phyloP scores from a whole-genome alignment of 2,888 invertebrate species.

The Drosophila pseudotakahashii region DNA sequence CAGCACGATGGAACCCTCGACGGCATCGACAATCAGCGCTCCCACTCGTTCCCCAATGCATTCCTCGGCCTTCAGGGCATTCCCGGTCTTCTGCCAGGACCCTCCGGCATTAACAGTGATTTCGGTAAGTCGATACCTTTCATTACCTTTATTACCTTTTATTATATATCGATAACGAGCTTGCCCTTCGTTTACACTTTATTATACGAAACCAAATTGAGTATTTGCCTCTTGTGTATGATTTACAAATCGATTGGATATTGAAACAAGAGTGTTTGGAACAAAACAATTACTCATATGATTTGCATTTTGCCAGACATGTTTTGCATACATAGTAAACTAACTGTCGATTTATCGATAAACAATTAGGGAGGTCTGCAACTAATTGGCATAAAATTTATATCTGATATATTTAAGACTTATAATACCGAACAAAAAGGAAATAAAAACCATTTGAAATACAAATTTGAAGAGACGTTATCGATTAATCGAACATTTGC shows the following conservation, averaged over 20 bases:
- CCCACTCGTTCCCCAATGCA: slow-evolving; percentile 91
- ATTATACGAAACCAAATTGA: slow-evolving; percentile 45
- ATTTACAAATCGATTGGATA: slow-evolving; percentile 53
- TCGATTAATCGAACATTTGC: slow-evolving; percentile 36
- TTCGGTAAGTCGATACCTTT: slow-evolving; percentile 89
- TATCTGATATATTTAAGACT: slow-evolving; percentile 1
- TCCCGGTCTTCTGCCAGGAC: slow-evolving; percentile 93
- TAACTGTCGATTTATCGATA: slow-evolving; percentile 72
- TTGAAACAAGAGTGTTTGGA: slow-evolving; percentile 38
- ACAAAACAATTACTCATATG: slow-evolving; percentile 50
- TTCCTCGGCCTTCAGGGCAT: slow-evolving; percentile 92
- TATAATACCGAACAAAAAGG: not conserved
- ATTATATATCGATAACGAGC: slow-evolving; percentile 30
- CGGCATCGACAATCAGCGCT: slow-evolving; percentile 88
- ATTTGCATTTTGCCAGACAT: slow-evolving; percentile 69
- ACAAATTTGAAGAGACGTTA: slow-evolving; percentile 17
- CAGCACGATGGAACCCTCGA: slow-evolving; percentile 87
- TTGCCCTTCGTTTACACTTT: slow-evolving; percentile 47
- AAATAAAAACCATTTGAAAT: slow-evolving; percentile 16
- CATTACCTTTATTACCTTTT: not conserved
- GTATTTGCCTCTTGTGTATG: slow-evolving; percentile 74
- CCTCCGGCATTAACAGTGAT: slow-evolving; percentile 93
- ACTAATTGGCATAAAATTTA: slow-evolving; percentile 59
- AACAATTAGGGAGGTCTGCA: slow-evolving; percentile 56
- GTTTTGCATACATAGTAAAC: slow-evolving; percentile 40